Conservation (phyloP, 2,888 invertebrate species). For the Stegophylla sp. region DNA sequence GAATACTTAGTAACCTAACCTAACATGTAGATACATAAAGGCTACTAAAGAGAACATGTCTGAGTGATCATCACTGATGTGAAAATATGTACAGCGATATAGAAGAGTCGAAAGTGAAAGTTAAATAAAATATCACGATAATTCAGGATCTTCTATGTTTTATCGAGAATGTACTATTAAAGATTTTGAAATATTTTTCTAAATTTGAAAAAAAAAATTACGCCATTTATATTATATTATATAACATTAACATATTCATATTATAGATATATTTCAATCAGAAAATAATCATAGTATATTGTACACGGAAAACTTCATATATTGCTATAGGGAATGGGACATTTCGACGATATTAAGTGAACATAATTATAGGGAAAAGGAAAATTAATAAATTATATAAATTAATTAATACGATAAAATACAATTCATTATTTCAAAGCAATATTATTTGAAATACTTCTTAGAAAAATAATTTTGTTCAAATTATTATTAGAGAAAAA, state of each 20-base stretch:
- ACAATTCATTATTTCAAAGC: too few relatives aligned
- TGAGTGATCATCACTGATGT: slow-evolving; percentile 42
- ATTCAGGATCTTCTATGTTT: background rate
- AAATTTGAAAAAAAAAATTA: background rate
- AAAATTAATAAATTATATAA: too few relatives aligned
- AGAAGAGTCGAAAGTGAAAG: slow-evolving; percentile 40
- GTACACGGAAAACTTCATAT: too few relatives aligned
- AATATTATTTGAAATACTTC: too few relatives aligned
- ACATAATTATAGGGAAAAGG: too few relatives aligned
- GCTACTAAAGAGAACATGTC: slow-evolving; percentile 17
- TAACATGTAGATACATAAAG: slow-evolving; percentile 7
- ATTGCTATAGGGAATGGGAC: too few relatives aligned
- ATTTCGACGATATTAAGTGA: too few relatives aligned
- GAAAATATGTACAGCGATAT: slow-evolving; percentile 6
- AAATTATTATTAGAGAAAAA: too few relatives aligned
- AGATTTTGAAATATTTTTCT: background rate
- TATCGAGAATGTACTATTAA: background rate
- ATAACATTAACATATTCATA: background rate
- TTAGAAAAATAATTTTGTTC: too few relatives aligned
- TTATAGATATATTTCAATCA: background rate
- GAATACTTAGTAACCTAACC: too few relatives aligned
- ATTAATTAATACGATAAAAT: too few relatives aligned
- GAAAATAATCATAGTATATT: too few relatives aligned
- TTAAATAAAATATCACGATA: slow-evolving; percentile 17
- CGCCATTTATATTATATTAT: background rate